Conservation (phyloP, 1,140 invertebrate genomes). For the Zaprionus vittiger region DNA sequence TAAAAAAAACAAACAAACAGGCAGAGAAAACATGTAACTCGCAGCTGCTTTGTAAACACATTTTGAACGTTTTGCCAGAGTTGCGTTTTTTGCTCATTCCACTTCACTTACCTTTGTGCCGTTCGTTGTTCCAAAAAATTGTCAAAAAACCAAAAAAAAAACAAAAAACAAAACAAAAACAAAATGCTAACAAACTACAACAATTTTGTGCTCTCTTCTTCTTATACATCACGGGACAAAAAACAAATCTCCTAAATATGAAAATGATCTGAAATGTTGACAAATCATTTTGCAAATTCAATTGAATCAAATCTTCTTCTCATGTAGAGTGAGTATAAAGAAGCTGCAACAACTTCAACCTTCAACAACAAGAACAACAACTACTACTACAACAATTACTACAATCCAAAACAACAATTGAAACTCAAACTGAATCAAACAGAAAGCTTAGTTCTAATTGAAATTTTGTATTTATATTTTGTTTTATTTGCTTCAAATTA, state of each 20-base stretch:
- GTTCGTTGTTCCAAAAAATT: conserved; percentile 11
- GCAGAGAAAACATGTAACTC: conserved; percentile 41
- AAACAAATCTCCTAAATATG: conserved; percentile 34
- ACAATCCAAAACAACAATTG: neutral
- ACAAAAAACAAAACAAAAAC: conserved; percentile 34
- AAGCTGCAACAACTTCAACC: conserved; percentile 29
- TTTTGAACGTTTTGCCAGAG: conserved; percentile 61
- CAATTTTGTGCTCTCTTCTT: conserved; percentile 63
- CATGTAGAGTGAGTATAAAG: conserved; percentile 72
- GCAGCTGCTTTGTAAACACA: conserved; percentile 61
- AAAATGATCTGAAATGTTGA: conserved; percentile 64
- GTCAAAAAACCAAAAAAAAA: conserved; percentile 33
- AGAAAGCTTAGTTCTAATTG: conserved; percentile 20
- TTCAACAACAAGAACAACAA: conserved; percentile 29
- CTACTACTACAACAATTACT: conserved; percentile 15
- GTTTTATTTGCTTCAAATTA: conserved; percentile 11
- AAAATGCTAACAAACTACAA: conserved; percentile 68
- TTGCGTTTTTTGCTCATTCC: conserved; percentile 37
- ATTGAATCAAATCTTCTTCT: conserved; percentile 37
- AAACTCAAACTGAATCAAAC: neutral
- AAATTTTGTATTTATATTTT: neutral
- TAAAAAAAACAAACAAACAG: neutral
- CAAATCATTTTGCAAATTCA: conserved; percentile 41
- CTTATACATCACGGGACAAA: conserved; percentile 22
- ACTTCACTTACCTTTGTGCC: conserved; percentile 46